Evolutionary conservation across 2,888 invertebrate species (phyloP).

Genomic region (Cantharis flavilabris): DNA sequence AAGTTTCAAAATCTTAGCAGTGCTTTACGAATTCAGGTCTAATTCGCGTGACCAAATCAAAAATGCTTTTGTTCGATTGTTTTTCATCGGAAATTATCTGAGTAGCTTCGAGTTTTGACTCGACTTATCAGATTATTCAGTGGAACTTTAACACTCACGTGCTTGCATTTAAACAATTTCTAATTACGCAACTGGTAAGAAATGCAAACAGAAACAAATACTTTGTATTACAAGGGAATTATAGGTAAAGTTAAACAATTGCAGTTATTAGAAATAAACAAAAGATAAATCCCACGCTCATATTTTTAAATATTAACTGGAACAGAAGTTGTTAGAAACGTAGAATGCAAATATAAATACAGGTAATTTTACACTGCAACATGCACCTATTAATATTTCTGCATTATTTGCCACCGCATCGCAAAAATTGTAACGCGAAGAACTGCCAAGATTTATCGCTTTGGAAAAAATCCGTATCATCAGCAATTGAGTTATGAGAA

Average conservation of each 20-base stretch:
- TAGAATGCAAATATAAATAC: background rate
- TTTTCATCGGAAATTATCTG: too few species aligned
- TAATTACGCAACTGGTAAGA: background rate
- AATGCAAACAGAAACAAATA: background rate
- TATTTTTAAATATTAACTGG: background rate
- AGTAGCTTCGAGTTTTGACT: background rate
- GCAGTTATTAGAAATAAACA: background rate
- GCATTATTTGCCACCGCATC: background rate
- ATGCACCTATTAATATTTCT: constrained; percentile 1
- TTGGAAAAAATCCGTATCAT: constrained; percentile 2
- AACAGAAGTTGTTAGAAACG: background rate
- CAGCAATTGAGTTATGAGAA: constrained; percentile 26
- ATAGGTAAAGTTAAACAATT: background rate
- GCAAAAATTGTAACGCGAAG: constrained; percentile 29
- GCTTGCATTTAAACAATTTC: background rate
- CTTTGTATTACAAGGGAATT: background rate
- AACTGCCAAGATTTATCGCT: constrained; percentile 26
- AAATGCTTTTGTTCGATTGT: too few species aligned
- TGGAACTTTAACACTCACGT: background rate
- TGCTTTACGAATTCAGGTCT: too few species aligned
- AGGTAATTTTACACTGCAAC: constrained; percentile 1
- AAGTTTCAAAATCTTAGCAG: too few species aligned
- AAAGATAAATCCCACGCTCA: background rate
- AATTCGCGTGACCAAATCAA: too few species aligned
- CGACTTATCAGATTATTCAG: background rate